Conservation (phyloP, 2,797 vertebrate species). For the Chaetophractus vellerosus region DNA sequence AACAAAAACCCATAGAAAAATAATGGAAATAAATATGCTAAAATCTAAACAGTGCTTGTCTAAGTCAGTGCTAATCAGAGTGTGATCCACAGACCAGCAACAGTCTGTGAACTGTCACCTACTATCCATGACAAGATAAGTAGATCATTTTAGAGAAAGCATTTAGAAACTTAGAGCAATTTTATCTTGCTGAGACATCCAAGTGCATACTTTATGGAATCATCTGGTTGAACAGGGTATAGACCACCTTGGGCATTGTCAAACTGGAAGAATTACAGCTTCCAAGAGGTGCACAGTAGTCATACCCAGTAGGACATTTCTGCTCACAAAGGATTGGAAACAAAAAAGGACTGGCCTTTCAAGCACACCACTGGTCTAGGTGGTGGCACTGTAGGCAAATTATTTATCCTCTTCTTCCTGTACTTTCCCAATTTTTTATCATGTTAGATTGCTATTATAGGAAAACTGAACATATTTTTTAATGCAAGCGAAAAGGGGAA, state of each 20-base stretch:
- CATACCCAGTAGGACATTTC: background rate
- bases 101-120: background rate
- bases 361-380: background rate
- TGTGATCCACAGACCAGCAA: background rate
- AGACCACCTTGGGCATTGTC: background rate
- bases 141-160: background rate
- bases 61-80: background rate
- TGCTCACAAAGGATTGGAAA: background rate
- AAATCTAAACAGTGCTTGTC: background rate
- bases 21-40: background rate
- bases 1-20: background rate
- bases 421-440: background rate
- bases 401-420: background rate
- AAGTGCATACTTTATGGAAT: background rate
- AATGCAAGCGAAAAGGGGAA: slow-evolving; percentile 49
- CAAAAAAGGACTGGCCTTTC: background rate
- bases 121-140: background rate
- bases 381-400: background rate
- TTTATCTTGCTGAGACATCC: background rate
- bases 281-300: fast-evolving
- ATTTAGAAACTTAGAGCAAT: background rate
- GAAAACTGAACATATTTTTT: background rate
- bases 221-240: background rate
- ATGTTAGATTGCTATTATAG: background rate
- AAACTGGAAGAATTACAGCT: background rate